Conservation (phyloP, 2,113 vertebrate species). For the Cricetomys ansorgei region DNA sequence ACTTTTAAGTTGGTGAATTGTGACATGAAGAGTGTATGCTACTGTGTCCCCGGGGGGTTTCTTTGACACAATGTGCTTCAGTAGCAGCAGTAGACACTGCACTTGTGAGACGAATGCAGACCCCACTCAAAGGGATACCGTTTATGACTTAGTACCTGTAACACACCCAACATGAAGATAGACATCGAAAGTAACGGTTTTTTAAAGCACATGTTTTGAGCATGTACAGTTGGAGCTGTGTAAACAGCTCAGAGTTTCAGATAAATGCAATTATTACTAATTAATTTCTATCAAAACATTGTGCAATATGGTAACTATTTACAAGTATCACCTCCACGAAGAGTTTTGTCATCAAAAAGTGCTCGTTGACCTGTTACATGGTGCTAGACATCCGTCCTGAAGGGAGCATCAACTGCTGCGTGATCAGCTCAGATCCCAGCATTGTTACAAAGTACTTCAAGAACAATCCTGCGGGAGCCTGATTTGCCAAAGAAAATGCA, state of each 20-base stretch:
- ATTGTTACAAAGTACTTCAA: slow-evolving; percentile 76
- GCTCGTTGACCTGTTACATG: slow-evolving; percentile 86
- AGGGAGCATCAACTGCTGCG: slow-evolving; percentile 84
- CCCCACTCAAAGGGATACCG: slow-evolving; percentile 83
- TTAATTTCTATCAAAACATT: slow-evolving; percentile 90
- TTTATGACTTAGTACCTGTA: slow-evolving; percentile 86
- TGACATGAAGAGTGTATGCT: slow-evolving; percentile 84
- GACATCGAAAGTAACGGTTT: slow-evolving; percentile 86
- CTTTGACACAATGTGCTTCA: slow-evolving; percentile 78
- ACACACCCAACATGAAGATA: slow-evolving; percentile 86
- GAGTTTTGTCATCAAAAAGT: slow-evolving; percentile 88
- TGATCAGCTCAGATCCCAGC: slow-evolving; percentile 82
- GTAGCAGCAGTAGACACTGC: slow-evolving; percentile 78
- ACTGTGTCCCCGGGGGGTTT: slow-evolving; percentile 84
- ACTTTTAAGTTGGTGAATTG: slow-evolving; percentile 70
- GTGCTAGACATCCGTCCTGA: slow-evolving; percentile 83
- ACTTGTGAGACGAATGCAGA: slow-evolving; percentile 76
- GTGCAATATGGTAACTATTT: slow-evolving; percentile 88
- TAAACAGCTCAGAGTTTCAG: slow-evolving; percentile 88
- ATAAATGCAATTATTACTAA: slow-evolving; percentile 87
- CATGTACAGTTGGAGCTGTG: slow-evolving; percentile 86
- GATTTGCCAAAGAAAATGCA: slow-evolving; percentile 76
- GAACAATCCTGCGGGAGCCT: slow-evolving; percentile 78
- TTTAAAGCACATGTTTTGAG: slow-evolving; percentile 91
- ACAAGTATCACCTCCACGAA: slow-evolving; percentile 91